These are phyloP conservation scores for Emydocephalus ijimae DNA, from an alignment of 2,113 vertebrate genomes.

Conservation along the genomic window DNA sequence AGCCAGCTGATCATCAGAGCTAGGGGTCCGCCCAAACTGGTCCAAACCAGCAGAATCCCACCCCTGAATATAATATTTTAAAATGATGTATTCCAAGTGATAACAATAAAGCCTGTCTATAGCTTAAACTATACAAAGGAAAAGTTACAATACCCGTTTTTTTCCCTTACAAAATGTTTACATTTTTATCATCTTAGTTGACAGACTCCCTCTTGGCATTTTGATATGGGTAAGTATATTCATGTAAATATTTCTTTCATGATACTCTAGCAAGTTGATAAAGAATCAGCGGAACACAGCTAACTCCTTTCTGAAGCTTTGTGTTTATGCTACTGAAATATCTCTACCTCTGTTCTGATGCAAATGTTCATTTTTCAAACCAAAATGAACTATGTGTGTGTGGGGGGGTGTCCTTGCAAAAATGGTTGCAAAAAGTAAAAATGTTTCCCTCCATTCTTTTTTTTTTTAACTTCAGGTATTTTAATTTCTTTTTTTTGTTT, in stretches of 20 bases:
- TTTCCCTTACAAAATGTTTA: not conserved
- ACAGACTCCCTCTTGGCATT: constrained; percentile 26
- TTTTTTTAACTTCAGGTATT: not conserved
- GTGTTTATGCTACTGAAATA: constrained; percentile 74
- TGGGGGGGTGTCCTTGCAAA: constrained; percentile 35
- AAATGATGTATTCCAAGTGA: not conserved
- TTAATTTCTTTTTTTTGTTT: constrained; percentile 28
- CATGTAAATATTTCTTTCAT: constrained; percentile 28
- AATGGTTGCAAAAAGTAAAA: constrained; percentile 60
- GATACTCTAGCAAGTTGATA: constrained; percentile 37
- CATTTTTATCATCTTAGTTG: constrained; percentile 12
- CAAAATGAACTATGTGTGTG: constrained; percentile 39
- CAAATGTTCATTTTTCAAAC: constrained; percentile 70
- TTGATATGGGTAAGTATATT: constrained; percentile 1
- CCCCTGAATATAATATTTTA: not conserved
- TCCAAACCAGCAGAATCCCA: too few species aligned
- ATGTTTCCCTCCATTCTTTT: constrained; percentile 45
- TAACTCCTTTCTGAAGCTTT: constrained; percentile 70
- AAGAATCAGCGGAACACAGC: constrained; percentile 40
- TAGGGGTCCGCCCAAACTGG: too few species aligned
- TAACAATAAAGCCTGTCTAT: not conserved
- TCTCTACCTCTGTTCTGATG: constrained; percentile 77
- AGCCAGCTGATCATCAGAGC: too few species aligned
- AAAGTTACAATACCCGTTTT: not conserved
- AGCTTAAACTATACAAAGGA: not conserved